Conservation (phyloP, 30 jellyfish, hydroid and myxozoan species). For the Morbakka virulenta region DNA sequence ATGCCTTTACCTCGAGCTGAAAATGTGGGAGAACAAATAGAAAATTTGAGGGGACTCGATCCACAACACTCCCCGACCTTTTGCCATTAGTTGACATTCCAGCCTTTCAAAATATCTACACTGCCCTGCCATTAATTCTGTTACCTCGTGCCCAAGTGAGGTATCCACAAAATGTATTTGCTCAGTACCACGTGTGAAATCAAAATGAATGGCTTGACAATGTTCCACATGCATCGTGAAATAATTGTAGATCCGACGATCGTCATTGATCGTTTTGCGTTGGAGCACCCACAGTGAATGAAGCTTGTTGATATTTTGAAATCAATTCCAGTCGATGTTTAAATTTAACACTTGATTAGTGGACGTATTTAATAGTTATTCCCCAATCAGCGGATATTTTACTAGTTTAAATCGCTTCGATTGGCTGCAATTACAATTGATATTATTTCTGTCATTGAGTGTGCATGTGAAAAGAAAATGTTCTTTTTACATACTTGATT, state of each 20-base stretch:
- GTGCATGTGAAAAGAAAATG: no score
- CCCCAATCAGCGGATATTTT: no score
- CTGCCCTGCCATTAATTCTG: slow-evolving; percentile 53
- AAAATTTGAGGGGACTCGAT: slow-evolving; percentile 7
- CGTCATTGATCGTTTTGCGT: not conserved
- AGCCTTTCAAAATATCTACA: slow-evolving; percentile 47
- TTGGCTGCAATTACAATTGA: no score
- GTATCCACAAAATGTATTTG: slow-evolving; percentile 13
- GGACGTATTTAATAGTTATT: no score
- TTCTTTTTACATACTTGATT: no score
- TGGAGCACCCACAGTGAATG: not conserved
- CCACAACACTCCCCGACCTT: slow-evolving; percentile 44
- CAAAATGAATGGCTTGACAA: not conserved
- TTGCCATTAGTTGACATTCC: slow-evolving; percentile 16
- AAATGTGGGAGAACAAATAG: slow-evolving; percentile 9
- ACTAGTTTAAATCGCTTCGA: no score
- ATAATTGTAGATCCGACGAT: not conserved
- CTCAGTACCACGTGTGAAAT: slow-evolving; percentile 18
- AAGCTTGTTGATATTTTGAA: not conserved
- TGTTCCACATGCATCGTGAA: not conserved
- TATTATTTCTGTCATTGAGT: no score
- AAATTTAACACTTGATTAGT: no score
- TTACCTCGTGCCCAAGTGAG: slow-evolving; percentile 59
- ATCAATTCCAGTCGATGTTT: no score
- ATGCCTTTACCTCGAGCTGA: no score